phyloP scores from a whole-genome alignment of 1,140 invertebrate species.

The Anthonomus grandis region DNA sequence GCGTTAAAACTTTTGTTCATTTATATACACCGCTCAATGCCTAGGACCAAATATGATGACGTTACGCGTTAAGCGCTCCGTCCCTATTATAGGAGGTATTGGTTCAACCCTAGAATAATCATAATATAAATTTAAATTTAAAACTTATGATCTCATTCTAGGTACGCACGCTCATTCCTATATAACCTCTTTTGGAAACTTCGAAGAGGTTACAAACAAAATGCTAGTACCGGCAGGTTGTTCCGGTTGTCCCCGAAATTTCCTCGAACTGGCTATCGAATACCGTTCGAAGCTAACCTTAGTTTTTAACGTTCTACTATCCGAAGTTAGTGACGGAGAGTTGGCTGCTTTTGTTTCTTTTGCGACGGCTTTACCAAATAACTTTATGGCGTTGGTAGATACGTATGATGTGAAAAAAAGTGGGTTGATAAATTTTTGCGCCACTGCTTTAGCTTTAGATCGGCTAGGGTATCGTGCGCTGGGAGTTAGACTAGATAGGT shows the following conservation, averaged over 20 bases:
- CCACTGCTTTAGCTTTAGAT: constrained; percentile 88
- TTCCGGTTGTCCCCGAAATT: constrained; percentile 61
- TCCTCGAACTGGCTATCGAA: constrained; percentile 64
- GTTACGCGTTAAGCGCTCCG: too few relatives aligned
- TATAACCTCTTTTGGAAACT: constrained; percentile 85
- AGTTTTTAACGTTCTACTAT: constrained; percentile 69
- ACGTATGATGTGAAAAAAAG: constrained; percentile 99
- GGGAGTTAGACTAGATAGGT: constrained; percentile 84
- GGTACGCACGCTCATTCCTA: constrained; percentile 98
- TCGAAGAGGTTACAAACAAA: constrained; percentile 66
- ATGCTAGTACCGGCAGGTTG: constrained; percentile 62
- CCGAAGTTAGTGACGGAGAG: constrained; percentile 85
- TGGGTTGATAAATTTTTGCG: constrained; percentile 95
- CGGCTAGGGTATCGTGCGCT: constrained; percentile 87
- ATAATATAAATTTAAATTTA: too few relatives aligned
- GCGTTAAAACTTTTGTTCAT: too few relatives aligned
- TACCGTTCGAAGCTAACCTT: constrained; percentile 71
- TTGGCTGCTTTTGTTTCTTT: constrained; percentile 94
- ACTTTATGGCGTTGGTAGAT: constrained; percentile 94
- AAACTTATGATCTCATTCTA: too few relatives aligned
- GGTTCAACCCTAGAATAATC: too few relatives aligned
- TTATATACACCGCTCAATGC: too few relatives aligned
- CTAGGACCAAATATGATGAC: too few relatives aligned
- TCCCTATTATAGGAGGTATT: too few relatives aligned
- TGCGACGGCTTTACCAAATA: constrained; percentile 92